Conservation (phyloP, 2,888 invertebrate genomes). For the Sarcophaga variegata region DNA sequence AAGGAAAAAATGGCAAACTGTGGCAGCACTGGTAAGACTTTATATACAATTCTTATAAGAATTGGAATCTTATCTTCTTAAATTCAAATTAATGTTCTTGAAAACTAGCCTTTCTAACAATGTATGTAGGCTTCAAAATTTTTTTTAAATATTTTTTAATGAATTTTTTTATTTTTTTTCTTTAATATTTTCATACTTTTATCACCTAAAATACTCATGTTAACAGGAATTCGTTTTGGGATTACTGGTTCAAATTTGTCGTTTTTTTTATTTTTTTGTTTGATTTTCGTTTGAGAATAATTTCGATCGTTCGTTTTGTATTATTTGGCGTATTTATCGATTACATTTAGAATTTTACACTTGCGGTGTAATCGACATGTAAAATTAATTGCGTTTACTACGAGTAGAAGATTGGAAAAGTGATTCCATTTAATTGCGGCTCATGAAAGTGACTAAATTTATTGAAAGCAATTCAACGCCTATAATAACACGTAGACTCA, state of each 20-base stretch:
- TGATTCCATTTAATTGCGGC: conserved; percentile 63
- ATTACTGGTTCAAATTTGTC: conserved; percentile 6
- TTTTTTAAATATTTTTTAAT: background rate
- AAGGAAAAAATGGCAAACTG: too few species aligned
- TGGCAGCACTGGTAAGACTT: too few species aligned
- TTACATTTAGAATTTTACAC: conserved; percentile 40
- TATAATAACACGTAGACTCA: conserved; percentile 56
- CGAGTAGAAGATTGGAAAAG: background rate
- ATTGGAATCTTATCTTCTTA: too few species aligned
- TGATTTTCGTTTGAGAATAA: conserved; percentile 38
- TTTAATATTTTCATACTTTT: conserved; percentile 55
- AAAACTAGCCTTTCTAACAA: background rate
- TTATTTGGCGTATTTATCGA: conserved; percentile 24
- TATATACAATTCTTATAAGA: too few species aligned
- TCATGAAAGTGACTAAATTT: conserved; percentile 65
- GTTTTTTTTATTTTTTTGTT: conserved; percentile 15
- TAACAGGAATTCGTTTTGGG: conserved; percentile 29
- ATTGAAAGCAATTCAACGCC: conserved; percentile 45
- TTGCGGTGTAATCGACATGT: conserved; percentile 25
- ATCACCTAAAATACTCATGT: conserved; percentile 64
- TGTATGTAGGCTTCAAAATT: background rate
- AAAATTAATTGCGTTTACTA: conserved; percentile 29
- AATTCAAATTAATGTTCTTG: background rate
- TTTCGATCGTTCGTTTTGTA: conserved; percentile 32
- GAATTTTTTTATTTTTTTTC: conserved; percentile 3